Evolutionary conservation across 2,797 vertebrate genomes (phyloP).

Genomic region (Sarcoramphus papa): DNA sequence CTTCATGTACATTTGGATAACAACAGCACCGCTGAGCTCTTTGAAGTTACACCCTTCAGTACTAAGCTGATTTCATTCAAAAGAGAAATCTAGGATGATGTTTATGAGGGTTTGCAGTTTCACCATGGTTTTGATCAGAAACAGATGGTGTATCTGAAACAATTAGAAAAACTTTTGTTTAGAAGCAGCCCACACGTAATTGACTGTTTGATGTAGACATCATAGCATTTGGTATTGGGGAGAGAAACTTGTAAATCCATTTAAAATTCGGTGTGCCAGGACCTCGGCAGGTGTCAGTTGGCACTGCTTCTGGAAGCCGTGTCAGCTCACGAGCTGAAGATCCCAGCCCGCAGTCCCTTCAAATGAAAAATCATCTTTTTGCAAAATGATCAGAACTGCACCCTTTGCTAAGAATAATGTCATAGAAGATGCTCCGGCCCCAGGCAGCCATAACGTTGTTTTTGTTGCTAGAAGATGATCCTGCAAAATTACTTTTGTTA

Average conservation of each 20-base stretch:
- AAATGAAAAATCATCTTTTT: not conserved
- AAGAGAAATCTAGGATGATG: conserved; percentile 29
- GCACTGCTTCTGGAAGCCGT: not conserved
- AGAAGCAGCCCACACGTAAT: conserved; percentile 34
- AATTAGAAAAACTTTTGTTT: conserved; percentile 61
- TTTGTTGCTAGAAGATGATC: not conserved
- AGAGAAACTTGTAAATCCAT: conserved; percentile 1
- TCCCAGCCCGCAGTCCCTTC: not conserved
- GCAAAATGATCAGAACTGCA: not conserved
- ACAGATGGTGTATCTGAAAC: conserved; percentile 59
- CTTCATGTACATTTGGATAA: not conserved
- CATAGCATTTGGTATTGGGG: not conserved
- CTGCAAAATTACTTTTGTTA: not conserved
- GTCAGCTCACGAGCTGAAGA: not conserved
- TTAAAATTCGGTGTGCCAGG: not conserved
- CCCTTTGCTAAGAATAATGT: not conserved
- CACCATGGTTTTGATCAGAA: conserved; percentile 49
- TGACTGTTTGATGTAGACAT: conserved; percentile 45
- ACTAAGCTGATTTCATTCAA: conserved; percentile 29
- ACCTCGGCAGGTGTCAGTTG: conserved; percentile 20
- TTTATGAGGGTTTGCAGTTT: conserved; percentile 40
- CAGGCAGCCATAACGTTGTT: not conserved
- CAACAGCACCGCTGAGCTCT: not conserved
- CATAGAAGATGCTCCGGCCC: not conserved
- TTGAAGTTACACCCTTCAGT: conserved; percentile 27